Evolutionary conservation across 2,113 vertebrate genomes (phyloP), one percentile per base, ranked within the genome.

Genomic region (Tachycineta bicolor): DNA sequence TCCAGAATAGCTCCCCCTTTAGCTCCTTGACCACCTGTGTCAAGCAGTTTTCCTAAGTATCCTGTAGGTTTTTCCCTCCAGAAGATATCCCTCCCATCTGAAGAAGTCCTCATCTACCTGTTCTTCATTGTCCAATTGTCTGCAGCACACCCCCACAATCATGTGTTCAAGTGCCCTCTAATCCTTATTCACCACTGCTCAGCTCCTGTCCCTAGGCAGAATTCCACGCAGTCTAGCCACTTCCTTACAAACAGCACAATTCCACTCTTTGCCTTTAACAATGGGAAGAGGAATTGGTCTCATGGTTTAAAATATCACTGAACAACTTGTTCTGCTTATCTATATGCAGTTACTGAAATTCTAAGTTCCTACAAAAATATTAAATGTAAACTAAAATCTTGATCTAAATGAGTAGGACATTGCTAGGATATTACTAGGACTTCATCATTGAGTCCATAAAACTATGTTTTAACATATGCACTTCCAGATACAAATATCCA

Each of bases 91-190:
- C 37, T 59, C 13, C 58, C 13, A 24, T 46, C 34, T 63, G 26
- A 73, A 76, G 43, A 59, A 74, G 10, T 17, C 5, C 10, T 82
- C 15, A 46, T 70, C n/a, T 34, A 22, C 26, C 8, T 67, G 8
- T 23, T 67, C 14, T 34, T 78, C 0, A 0, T 12, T 26, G 6
- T 56, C n/a, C 44, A 13, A 56, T 62, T 0, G 0, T 47, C 24
- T 70, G 10, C 37, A 74, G 49, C 14, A 69, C 20, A 49, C 24
- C 63, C 4, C 5, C 18, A 33, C 18, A 56, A 5, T 2, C 26
- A 49, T 3, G 1, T 3, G 1, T 67, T 41, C 43, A 6, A 65
- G 39, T 39, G 14, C 5, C 16, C 28, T 50, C 44, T 58, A 41
- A 53, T 49, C 29, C 26, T 83, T 16, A 63, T 8, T 16, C 26